Percentiles rank a stretch among this genome's conserved stretches.
These are phyloP conservation scores for Lydus trimaculatus DNA, from an alignment of 2,888 invertebrate species.

Conservation along the genomic window DNA sequence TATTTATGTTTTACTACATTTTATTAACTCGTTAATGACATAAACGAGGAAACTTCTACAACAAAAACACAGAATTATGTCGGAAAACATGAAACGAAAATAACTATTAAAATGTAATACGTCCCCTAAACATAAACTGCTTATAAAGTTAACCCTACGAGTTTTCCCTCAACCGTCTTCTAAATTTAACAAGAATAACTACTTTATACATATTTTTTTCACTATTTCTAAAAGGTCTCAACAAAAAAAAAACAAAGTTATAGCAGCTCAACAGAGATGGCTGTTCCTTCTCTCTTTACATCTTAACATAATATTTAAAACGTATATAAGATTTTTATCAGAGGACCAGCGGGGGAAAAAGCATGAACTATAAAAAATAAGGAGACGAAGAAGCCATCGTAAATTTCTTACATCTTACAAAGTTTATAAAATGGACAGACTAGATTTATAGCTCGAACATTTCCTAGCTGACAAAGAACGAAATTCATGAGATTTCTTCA, in stretches of 20 bases:
- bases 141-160: background rate
- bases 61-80: slow-evolving; percentile 3
- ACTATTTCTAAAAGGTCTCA: background rate
- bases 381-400: slow-evolving; percentile 12
- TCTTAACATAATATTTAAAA: slow-evolving; percentile 2
- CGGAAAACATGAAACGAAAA: background rate
- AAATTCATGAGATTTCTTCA: slow-evolving; percentile 8
- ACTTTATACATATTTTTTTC: background rate
- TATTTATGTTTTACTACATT: background rate
- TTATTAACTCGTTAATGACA: slow-evolving; percentile 6
- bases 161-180: background rate
- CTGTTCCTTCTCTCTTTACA: background rate
- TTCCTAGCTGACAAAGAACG: slow-evolving; percentile 14
- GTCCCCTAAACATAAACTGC: background rate
- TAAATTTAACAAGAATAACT: background rate
- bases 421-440: slow-evolving; percentile 19
- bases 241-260: background rate
- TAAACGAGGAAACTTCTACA: background rate
- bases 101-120: slow-evolving; percentile 2
- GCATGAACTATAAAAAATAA: slow-evolving; percentile 7
- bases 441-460: slow-evolving; percentile 16
- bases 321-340: background rate
- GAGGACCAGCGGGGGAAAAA: background rate
- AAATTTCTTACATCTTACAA: slow-evolving; percentile 15
- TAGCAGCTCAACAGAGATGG: background rate